Evolutionary conservation across 1,140 invertebrate species (phyloP), one percentile per base, ranked within the genome.

Genomic region (Halesus radiatus): DNA sequence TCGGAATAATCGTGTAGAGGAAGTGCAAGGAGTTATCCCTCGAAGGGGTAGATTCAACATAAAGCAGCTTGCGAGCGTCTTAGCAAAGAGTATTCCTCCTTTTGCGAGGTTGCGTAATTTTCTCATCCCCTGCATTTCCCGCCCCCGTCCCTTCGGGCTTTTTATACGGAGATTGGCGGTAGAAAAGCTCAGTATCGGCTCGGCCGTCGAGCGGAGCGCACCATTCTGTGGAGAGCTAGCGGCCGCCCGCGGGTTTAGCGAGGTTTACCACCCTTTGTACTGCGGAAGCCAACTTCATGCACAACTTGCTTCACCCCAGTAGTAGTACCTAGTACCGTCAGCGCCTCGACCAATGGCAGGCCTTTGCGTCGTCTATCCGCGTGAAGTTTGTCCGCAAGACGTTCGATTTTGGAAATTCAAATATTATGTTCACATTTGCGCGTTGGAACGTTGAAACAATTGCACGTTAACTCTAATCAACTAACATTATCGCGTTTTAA

Each of bases 321-420:
- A 68, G 0, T 32, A 32, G 32, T 32, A 32, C 32, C 32, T 32
- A 32, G 32, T 45, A 45, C 37, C 37, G 37, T 45, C 66, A 16
- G 15, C 16, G 6, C 66, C 16, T 18, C 70, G 53, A 56, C 70
- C 70, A 74, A 74, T 74, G 70, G 53, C 23, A 74, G 53, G 20
- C 50, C 50, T 26, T 54, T 45, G 68, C 23, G 68, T 72, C 68
- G 45, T 22, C 37, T 50, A 50, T 52, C 32, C 45, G 68, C 53
- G 70, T 26, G 50, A 54, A 74, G 70, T 74, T 74, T 74, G 50
- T 56, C 70, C 70, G 70, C 70, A 74, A 54, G 53, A 74, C 70
- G 70, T 74, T 74, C 70, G 70, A 74, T 74, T 74, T 26, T 74
- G 50, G 7, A 74, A 74, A 56, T 74, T 74, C 70, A 74, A 74